phyloP scores from a whole-genome alignment of 2,888 invertebrate species.

The Eupithecia exiguata region DNA sequence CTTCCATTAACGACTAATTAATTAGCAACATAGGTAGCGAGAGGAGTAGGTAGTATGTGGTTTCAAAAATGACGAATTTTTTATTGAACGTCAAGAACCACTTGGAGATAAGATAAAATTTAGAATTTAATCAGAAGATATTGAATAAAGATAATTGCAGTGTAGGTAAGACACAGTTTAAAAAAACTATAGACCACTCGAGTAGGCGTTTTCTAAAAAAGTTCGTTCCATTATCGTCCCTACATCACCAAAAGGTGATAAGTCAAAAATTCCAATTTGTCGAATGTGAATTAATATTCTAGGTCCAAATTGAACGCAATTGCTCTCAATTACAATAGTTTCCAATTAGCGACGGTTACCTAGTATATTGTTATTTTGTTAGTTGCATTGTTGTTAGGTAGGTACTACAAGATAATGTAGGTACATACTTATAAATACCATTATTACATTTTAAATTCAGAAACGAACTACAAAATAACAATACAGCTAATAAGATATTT shows the following conservation, averaged over 20 bases:
- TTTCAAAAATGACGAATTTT: not conserved
- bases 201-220: no score
- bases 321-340: conserved; percentile 7
- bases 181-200: not conserved
- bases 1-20: no score
- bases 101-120: conserved; percentile 2
- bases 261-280: not conserved
- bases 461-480: not conserved
- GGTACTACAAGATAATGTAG: not conserved
- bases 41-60: not conserved
- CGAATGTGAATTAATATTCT: not conserved
- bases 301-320: conserved; percentile 10
- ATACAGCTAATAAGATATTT: not conserved
- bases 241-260: not conserved
- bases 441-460: not conserved
- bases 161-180: no score
- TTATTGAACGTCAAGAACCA: not conserved
- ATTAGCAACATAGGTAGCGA: no score
- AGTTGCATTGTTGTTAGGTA: not conserved
- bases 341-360: conserved; percentile 7
- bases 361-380: not conserved
- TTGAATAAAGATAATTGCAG: not conserved
- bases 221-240: not conserved
- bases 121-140: conserved; percentile 2
- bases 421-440: not conserved